A percentile compares a stretch with the other conserved stretches of the same genome.
These are phyloP conservation scores for Narcine bancroftii DNA, from an alignment of 2,113 vertebrate species.

Conservation along the genomic window DNA sequence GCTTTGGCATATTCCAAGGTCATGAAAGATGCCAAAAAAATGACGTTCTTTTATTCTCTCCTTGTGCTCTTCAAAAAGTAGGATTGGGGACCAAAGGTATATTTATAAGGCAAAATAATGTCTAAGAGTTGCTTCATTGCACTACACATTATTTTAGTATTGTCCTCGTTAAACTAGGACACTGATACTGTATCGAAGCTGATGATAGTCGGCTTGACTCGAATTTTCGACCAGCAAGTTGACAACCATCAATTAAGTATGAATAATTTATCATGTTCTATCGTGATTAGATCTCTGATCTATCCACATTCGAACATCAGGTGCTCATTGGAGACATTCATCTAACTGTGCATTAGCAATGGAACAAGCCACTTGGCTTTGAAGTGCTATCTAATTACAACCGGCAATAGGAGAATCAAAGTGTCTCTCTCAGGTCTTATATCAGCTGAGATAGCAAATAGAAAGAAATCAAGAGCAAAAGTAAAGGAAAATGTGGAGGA, in stretches of 20 bases:
- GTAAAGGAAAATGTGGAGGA: neutral
- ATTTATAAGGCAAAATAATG: neutral
- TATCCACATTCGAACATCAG: neutral
- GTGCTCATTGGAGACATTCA: neutral
- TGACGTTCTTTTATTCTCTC: neutral
- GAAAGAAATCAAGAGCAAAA: neutral
- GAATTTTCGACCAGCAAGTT: neutral
- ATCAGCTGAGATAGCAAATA: neutral
- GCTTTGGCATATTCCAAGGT: neutral
- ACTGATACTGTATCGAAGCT: neutral
- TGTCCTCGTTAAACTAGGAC: neutral
- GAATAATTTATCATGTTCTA: conserved; percentile 7
- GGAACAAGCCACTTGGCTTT: neutral
- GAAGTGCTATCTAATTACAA: neutral
- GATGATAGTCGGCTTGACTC: neutral
- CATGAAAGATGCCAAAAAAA: neutral
- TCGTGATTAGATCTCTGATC: neutral
- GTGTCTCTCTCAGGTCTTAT: neutral
- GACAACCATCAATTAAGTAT: neutral
- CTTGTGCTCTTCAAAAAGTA: neutral
- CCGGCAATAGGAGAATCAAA: too few relatives aligned
- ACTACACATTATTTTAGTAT: neutral
- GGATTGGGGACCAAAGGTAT: neutral
- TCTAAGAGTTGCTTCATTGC: neutral
- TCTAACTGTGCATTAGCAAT: neutral